phyloP scores from a whole-genome alignment of 2,113 vertebrate genomes.

The Nothocercus nigrocapillus region DNA sequence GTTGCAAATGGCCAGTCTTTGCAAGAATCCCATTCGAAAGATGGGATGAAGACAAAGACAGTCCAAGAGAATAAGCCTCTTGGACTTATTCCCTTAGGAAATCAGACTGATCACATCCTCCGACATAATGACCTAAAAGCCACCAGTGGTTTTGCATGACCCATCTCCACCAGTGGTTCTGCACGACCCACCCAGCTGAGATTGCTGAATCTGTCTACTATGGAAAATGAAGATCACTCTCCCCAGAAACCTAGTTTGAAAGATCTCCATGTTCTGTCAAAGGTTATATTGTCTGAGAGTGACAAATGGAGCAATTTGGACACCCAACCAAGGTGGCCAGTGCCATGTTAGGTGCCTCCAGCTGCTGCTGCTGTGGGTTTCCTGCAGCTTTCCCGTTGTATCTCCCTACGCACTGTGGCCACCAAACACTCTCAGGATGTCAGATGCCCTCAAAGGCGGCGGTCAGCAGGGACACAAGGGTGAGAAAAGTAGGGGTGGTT shows the following conservation, averaged over 20 bases:
- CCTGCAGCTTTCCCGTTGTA: background rate
- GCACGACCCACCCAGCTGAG: background rate
- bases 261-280: background rate
- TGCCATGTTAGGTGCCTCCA: background rate
- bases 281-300: background rate
- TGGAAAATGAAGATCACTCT: background rate
- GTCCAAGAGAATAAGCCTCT: rapidly evolving
- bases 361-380: background rate
- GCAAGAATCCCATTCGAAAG: background rate
- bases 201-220: background rate
- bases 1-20: background rate
- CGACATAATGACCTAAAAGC: background rate
- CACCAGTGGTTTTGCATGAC: background rate
- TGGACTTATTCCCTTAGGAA: background rate
- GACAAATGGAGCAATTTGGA: background rate
- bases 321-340: background rate
- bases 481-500: background rate
- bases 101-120: background rate
- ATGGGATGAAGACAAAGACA: background rate
- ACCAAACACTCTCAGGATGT: background rate
- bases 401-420: background rate
- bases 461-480: background rate
- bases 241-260: background rate
- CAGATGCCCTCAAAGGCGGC: background rate
- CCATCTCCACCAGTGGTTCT: background rate